Conservation (phyloP, 2,113 vertebrate genomes). For the Hippotragus niger region DNA sequence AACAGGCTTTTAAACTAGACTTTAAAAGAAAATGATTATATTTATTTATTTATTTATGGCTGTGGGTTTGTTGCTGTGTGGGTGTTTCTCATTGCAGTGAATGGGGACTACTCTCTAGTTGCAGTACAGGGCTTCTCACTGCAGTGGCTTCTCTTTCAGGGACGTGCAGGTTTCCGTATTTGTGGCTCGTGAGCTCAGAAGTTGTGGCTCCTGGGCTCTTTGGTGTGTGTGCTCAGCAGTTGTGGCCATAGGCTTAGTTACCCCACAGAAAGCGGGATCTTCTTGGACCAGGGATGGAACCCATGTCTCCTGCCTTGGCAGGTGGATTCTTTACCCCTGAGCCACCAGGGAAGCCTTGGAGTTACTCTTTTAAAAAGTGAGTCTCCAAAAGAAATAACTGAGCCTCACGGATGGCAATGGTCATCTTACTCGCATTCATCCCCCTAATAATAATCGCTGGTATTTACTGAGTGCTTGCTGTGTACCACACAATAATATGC, state of each 20-base stretch:
- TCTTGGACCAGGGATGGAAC: neutral
- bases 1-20: neutral
- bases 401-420: neutral
- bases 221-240: neutral
- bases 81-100: neutral
- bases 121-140: neutral
- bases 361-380: neutral
- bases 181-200: neutral
- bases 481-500: neutral
- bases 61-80: neutral
- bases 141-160: rapidly evolving
- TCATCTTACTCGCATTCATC: neutral
- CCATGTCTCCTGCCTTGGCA: neutral
- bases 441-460: neutral
- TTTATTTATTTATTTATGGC: neutral
- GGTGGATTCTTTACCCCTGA: neutral
- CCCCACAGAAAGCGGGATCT: neutral
- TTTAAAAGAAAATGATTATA: neutral
- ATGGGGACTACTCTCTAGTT: neutral
- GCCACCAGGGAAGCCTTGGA: neutral
- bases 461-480: neutral
- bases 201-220: neutral
- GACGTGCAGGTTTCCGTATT: rapidly evolving
- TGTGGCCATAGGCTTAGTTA: neutral
- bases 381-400: neutral